Percentiles rank a stretch among this genome's conserved stretches.
phyloP scores from a whole-genome alignment of 2,888 invertebrate genomes.

The Ctena decussata region DNA sequence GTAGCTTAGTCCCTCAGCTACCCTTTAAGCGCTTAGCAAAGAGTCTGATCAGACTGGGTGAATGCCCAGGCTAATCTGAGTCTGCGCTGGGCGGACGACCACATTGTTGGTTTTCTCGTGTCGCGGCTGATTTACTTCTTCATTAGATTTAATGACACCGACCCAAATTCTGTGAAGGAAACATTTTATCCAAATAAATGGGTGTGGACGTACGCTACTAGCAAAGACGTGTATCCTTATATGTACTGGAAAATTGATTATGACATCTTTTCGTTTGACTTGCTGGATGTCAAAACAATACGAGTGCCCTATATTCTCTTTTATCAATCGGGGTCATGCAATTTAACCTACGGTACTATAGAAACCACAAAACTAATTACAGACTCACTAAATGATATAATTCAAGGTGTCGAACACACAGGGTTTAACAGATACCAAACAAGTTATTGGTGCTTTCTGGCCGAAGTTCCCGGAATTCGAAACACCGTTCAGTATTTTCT shows the following conservation, averaged over 20 bases:
- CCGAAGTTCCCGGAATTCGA: not conserved
- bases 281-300: not conserved
- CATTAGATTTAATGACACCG: not conserved
- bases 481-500: not conserved
- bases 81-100: no score
- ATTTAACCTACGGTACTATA: not conserved
- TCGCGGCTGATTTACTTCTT: no score
- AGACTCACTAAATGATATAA: not conserved
- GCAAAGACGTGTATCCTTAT: not conserved
- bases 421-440: not conserved
- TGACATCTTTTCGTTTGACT: not conserved
- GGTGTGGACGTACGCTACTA: not conserved
- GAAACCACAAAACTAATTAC: not conserved
- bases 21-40: no score
- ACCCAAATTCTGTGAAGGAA: not conserved
- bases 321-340: not conserved
- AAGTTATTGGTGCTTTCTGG: conserved; percentile 1
- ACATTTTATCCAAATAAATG: not conserved
- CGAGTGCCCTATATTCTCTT: not conserved
- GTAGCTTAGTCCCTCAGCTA: no score
- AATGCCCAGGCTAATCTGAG: no score
- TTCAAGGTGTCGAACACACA: not conserved
- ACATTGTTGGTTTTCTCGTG: no score
- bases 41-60: no score
- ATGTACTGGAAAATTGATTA: not conserved